Conservation (phyloP, 2,113 vertebrate genomes). For the Lepus timidus region DNA sequence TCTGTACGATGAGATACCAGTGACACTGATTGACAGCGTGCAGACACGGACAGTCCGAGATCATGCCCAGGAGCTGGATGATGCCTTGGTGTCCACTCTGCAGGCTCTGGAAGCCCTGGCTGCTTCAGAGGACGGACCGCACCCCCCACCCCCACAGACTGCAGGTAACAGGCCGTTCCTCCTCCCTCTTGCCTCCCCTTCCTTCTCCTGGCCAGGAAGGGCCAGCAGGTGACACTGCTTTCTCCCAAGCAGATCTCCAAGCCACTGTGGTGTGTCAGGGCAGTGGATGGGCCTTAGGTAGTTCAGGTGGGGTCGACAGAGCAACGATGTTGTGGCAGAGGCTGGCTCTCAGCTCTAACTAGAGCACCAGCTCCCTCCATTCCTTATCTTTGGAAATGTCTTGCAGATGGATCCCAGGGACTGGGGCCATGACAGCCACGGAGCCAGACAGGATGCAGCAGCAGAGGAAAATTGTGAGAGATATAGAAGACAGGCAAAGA, state of each 20-base stretch:
- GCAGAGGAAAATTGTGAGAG: constrained; percentile 49
- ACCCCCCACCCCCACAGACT: constrained; percentile 95
- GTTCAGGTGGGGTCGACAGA: not conserved
- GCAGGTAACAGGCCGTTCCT: constrained; percentile 91
- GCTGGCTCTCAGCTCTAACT: not conserved
- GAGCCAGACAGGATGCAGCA: constrained; percentile 48
- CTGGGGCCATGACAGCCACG: not conserved
- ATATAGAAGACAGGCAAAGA: constrained; percentile 55
- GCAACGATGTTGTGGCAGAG: not conserved
- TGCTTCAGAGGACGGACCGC: constrained; percentile 97
- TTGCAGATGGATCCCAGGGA: constrained; percentile 13
- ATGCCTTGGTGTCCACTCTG: constrained; percentile 98
- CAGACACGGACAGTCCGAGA: constrained; percentile 95
- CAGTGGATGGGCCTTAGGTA: not conserved
- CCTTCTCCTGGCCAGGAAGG: constrained; percentile 37
- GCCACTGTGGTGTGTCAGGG: not conserved
- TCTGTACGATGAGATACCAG: constrained; percentile 94
- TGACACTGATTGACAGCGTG: constrained; percentile 96
- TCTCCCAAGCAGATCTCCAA: constrained; percentile 19
- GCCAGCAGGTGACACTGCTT: constrained; percentile 47
- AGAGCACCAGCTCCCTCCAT: constrained; percentile 13
- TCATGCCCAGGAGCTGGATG: constrained; percentile 98
- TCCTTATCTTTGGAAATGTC: constrained; percentile 51
- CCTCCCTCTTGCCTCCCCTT: constrained; percentile 28
- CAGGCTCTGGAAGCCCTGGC: constrained; percentile 98